Evolutionary conservation across 1,140 invertebrate species (phyloP), one percentile per base, ranked within the genome.

Genomic region (Elymnias hypermnestra): DNA sequence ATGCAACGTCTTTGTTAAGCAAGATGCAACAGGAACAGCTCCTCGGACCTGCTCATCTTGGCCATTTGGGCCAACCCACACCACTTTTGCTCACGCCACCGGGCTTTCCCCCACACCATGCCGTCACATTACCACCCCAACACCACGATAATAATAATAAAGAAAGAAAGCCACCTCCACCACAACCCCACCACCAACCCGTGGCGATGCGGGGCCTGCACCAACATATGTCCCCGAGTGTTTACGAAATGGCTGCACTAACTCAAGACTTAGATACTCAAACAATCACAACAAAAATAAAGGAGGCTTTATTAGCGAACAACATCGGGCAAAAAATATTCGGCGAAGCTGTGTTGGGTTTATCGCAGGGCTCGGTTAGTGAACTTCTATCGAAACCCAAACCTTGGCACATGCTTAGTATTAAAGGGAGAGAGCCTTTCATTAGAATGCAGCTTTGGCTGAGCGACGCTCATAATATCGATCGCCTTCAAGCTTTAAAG

Each of bases 271-370:
- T 99, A 17, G 97, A 99, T 73, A 99, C 98, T 0, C 95, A 98
- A 76, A 93, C 93, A 3, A 97, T 99, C 50, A 99, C 97, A 0
- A 98, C 96, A 0, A 96, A 97, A 77, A 98, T 99, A 67, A 99
- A 99, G 75, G 97, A 99, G 79, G 95, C 97, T 0, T 87, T 99
- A 0, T 87, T 99, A 22, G 97, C 97, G 5, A 98, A 99, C 68
- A 99, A 99, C 67, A 97, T 99, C 60, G 97, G 97, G 1, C 98
- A 99, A 87, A 99, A 99, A 89, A 95, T 99, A 41, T 99, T 99
- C 71, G 97, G 97, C 9, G 97, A 99, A 87, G 96, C 95, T 0
- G 97, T 99, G 14, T 87, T 99, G 0, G 97, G 97, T 0, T 87
- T 99, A 7, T 98, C 96, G 1, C 97, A 99, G 83, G 98, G 97